Conservation (phyloP, 2,113 vertebrate species). For the Boulengeromyrus knoepffleri region DNA sequence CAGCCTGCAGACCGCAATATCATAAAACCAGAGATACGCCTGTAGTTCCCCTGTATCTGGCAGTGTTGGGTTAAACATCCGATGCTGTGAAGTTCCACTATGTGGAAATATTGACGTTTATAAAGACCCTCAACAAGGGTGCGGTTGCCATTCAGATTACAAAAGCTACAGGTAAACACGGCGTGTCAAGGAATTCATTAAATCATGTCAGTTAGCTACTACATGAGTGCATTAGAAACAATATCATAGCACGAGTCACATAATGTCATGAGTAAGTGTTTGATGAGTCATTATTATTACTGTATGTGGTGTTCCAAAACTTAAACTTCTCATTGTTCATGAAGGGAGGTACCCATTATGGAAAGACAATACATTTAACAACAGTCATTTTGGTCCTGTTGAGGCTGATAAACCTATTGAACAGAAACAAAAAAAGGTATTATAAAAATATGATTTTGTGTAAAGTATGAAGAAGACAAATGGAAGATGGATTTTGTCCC, state of each 20-base stretch:
- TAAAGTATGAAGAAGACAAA: background rate
- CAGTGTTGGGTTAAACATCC: background rate
- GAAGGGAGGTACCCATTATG: background rate
- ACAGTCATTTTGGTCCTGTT: background rate
- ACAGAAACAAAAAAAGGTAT: background rate
- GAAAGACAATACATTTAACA: background rate
- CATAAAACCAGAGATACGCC: background rate
- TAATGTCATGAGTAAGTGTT: background rate
- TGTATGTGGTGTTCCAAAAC: background rate
- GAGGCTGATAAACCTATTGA: background rate
- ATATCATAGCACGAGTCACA: background rate
- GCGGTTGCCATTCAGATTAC: background rate
- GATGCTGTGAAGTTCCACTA: background rate
- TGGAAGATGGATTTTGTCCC: background rate
- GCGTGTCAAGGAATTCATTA: background rate
- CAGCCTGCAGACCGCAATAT: background rate
- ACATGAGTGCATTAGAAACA: background rate
- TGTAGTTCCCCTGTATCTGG: background rate
- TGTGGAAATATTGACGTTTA: background rate
- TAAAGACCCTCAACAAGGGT: background rate
- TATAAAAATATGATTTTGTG: background rate
- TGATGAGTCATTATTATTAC: background rate
- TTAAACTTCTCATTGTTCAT: background rate
- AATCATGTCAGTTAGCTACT: background rate
- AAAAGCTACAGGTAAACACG: background rate